Conservation (phyloP, 2,888 invertebrate genomes). For the Linyphia triangularis region DNA sequence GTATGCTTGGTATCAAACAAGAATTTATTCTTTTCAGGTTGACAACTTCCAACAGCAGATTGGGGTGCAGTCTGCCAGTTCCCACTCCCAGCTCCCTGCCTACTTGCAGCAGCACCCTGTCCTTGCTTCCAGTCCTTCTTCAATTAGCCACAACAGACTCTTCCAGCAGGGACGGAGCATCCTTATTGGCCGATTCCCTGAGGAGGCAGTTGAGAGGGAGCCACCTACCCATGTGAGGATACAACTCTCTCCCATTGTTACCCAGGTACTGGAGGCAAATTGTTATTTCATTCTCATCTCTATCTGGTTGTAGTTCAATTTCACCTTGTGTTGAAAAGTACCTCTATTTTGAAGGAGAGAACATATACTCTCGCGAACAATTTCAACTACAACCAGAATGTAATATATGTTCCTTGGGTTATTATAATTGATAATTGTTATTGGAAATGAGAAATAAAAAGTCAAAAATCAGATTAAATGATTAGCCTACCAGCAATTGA, state of each 20-base stretch:
- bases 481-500: no score
- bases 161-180: constrained; percentile 63
- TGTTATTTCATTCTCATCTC: neutral
- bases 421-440: no score
- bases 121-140: constrained; percentile 42
- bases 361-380: no score
- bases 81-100: constrained; percentile 53
- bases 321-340: no score
- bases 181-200: constrained; percentile 60
- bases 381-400: no score
- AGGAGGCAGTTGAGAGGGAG: constrained; percentile 29
- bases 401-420: no score
- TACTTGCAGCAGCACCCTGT: constrained; percentile 47
- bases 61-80: constrained; percentile 29
- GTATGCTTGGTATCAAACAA: neutral
- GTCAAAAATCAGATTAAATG: no score
- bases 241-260: constrained; percentile 43
- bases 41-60: constrained; percentile 48
- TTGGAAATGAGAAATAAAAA: no score
- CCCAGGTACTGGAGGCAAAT: constrained; percentile 1
- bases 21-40: constrained; percentile 25
- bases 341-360: no score
- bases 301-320: no score
- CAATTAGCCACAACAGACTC: constrained; percentile 15
- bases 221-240: constrained; percentile 44